These are phyloP conservation scores for Phortica okadai DNA, from an alignment of 2,888 invertebrate species.

Conservation along the genomic window DNA sequence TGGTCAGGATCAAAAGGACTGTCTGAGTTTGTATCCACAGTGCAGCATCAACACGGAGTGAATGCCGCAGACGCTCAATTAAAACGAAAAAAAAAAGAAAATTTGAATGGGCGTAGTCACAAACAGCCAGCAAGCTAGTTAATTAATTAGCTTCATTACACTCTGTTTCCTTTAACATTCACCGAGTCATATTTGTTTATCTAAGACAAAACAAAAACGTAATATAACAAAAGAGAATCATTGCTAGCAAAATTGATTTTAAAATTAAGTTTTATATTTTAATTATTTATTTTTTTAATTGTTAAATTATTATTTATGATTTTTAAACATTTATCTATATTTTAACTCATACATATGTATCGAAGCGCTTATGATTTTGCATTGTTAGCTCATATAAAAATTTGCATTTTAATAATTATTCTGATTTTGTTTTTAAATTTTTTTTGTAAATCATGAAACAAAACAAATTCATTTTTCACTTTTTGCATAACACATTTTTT, in stretches of 20 bases:
- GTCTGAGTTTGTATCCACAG: slow-evolving; percentile 81
- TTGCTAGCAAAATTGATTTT: slow-evolving; percentile 10
- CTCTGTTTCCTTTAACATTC: background rate
- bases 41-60: slow-evolving; percentile 84
- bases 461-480: background rate
- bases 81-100: background rate
- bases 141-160: background rate
- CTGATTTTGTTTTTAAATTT: slow-evolving; percentile 59
- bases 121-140: background rate
- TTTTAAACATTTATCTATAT: slow-evolving; percentile 42
- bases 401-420: slow-evolving; percentile 56
- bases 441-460: slow-evolving; percentile 19
- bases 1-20: slow-evolving; percentile 89
- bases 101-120: background rate
- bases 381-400: slow-evolving; percentile 38
- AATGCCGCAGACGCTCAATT: slow-evolving; percentile 33
- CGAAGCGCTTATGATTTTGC: slow-evolving; percentile 27
- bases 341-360: background rate
- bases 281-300: slow-evolving; percentile 8
- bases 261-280: background rate
- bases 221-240: background rate
- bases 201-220: background rate
- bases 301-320: slow-evolving; percentile 34
- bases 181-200: background rate
- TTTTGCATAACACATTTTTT: slow-evolving; percentile 1